These are phyloP conservation scores for Barnardius zonarius DNA, from an alignment of 2,113 vertebrate species.

Conservation along the genomic window DNA sequence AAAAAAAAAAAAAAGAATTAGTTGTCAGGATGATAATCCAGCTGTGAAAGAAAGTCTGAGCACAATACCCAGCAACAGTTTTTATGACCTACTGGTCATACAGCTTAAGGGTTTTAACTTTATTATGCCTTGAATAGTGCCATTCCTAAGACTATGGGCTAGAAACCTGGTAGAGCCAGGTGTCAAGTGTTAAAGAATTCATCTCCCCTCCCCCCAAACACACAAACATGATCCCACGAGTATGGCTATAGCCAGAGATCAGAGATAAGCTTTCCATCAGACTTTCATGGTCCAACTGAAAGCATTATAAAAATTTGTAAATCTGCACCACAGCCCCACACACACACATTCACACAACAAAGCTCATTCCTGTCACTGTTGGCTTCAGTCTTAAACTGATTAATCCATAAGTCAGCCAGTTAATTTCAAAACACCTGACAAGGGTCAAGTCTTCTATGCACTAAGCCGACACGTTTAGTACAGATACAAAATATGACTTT, in stretches of 20 bases:
- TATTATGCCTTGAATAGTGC: not conserved
- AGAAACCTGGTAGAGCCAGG: slow-evolving; percentile 11
- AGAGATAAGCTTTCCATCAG: slow-evolving; percentile 51
- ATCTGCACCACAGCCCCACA: slow-evolving; percentile 50
- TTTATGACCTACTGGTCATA: slow-evolving; percentile 16
- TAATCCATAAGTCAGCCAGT: slow-evolving; percentile 51
- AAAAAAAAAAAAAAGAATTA: slow-evolving; percentile 31
- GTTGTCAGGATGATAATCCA: slow-evolving; percentile 42
- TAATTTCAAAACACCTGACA: slow-evolving; percentile 62
- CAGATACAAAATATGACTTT: slow-evolving; percentile 57
- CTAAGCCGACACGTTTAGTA: slow-evolving; percentile 44
- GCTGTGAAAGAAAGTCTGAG: slow-evolving; percentile 29
- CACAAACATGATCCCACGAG: slow-evolving; percentile 21
- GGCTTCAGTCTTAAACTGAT: slow-evolving; percentile 31
- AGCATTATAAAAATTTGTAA: slow-evolving; percentile 64
- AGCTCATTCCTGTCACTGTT: slow-evolving; percentile 43
- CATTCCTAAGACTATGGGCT: not conserved
- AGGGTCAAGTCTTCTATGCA: slow-evolving; percentile 54
- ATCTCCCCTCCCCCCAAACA: slow-evolving; percentile 14
- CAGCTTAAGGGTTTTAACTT: slow-evolving; percentile 9
- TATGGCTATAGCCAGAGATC: slow-evolving; percentile 41
- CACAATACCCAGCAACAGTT: not conserved
- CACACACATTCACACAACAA: slow-evolving; percentile 25
- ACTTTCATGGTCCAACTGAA: slow-evolving; percentile 43
- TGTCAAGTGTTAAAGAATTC: slow-evolving; percentile 54